phyloP scores from a whole-genome alignment of 2,113 vertebrate species.

The Ictalurus punctatus region DNA sequence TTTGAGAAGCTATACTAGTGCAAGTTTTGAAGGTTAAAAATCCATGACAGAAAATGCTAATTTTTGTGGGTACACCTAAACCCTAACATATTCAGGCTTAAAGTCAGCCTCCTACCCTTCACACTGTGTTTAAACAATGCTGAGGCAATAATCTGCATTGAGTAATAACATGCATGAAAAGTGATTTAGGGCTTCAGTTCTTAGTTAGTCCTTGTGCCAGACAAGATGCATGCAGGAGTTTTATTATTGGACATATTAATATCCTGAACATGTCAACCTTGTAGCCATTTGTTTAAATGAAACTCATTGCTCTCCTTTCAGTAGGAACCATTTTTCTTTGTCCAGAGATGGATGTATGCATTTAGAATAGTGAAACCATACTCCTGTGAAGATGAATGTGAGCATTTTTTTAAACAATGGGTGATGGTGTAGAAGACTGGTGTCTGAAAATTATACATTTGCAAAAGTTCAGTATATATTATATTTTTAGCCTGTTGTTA shows the following conservation, averaged over 20 bases:
- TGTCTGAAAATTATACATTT: slow-evolving; percentile 29
- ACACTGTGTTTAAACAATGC: neutral
- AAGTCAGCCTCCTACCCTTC: neutral
- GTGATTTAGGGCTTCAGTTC: slow-evolving; percentile 29
- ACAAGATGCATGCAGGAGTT: slow-evolving; percentile 31
- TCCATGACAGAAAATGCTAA: neutral
- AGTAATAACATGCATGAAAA: slow-evolving; percentile 12
- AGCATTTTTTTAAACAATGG: slow-evolving; percentile 19
- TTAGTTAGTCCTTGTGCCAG: slow-evolving; percentile 22
- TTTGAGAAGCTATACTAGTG: neutral
- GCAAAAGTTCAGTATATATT: slow-evolving; percentile 20
- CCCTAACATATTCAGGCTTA: neutral
- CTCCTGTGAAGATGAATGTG: slow-evolving; percentile 14
- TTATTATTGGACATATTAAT: slow-evolving; percentile 58
- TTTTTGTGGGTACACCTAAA: neutral
- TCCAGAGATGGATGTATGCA: slow-evolving; percentile 59
- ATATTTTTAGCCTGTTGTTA: slow-evolving; percentile 1
- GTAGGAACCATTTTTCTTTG: slow-evolving; percentile 63
- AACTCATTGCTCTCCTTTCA: slow-evolving; percentile 63
- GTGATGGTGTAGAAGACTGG: neutral
- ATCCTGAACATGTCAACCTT: slow-evolving; percentile 52
- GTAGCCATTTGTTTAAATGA: slow-evolving; percentile 61
- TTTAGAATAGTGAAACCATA: slow-evolving; percentile 55
- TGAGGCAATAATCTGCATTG: neutral
- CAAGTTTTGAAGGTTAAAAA: neutral